Conservation (phyloP, 2,888 invertebrate species). For the Bellardia bayeri region DNA sequence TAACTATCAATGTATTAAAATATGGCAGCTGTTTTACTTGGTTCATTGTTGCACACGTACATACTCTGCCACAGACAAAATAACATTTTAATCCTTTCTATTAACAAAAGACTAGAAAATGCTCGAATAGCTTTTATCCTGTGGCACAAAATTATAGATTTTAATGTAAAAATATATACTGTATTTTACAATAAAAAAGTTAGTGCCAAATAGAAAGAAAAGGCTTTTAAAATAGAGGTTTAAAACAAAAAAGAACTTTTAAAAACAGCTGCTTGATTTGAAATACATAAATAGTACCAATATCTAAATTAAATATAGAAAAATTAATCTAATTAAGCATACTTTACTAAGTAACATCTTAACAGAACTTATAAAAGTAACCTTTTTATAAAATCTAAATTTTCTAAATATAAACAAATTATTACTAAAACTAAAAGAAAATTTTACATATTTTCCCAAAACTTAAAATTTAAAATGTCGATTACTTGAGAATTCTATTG, state of each 20-base stretch:
- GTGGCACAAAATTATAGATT: background rate
- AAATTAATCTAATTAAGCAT: no score
- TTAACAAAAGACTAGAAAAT: background rate
- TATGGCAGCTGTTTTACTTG: slow-evolving; percentile 51
- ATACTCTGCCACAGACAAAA: slow-evolving; percentile 1
- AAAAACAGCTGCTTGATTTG: slow-evolving; percentile 33
- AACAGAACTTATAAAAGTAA: no score
- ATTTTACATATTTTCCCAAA: no score
- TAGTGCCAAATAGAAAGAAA: background rate
- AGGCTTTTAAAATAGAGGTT: background rate
- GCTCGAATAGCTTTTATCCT: slow-evolving; percentile 32
- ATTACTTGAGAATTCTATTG: no score
- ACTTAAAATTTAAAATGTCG: no score
- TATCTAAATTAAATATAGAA: no score
- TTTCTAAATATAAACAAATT: no score
- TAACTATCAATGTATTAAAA: background rate
- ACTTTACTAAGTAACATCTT: no score
- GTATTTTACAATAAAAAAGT: background rate
- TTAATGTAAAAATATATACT: slow-evolving; percentile 12
- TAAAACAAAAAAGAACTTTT: background rate
- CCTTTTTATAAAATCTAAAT: no score
- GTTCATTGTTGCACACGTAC: slow-evolving; percentile 9
- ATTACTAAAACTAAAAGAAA: no score
- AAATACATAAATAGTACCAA: background rate
- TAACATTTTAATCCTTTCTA: slow-evolving; percentile 62